These are phyloP conservation scores for Sminthurides aquaticus DNA, from an alignment of 2,888 invertebrate genomes.

Conservation along the genomic window DNA sequence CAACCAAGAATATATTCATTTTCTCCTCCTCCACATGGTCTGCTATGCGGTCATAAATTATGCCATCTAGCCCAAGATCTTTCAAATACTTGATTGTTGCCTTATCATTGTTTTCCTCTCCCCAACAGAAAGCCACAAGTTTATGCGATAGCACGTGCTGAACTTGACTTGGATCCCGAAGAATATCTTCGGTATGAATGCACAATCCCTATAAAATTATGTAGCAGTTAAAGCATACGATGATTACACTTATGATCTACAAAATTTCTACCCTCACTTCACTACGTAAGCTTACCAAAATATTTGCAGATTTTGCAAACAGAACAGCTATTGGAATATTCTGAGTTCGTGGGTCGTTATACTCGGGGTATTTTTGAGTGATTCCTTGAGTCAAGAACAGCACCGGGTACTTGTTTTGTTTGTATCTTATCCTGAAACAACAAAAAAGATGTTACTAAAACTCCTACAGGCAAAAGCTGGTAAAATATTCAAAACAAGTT, in stretches of 20 bases:
- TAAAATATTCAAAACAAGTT: not conserved
- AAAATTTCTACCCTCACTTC: not conserved
- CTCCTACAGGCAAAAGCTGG: not conserved
- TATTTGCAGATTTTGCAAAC: slow-evolving; percentile 70
- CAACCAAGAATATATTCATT: slow-evolving; percentile 26
- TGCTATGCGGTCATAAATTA: slow-evolving; percentile 80
- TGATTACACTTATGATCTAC: not conserved
- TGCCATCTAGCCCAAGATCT: slow-evolving; percentile 82
- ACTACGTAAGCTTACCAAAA: slow-evolving; percentile 55
- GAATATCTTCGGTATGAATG: slow-evolving; percentile 84
- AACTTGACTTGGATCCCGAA: slow-evolving; percentile 74
- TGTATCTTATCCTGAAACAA: slow-evolving; percentile 66
- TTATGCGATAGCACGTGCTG: slow-evolving; percentile 69
- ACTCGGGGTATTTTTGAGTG: slow-evolving; percentile 65
- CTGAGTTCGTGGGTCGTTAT: slow-evolving; percentile 75
- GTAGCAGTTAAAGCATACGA: too few relatives aligned
- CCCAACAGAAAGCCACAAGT: slow-evolving; percentile 92
- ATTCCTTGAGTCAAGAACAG: slow-evolving; percentile 83
- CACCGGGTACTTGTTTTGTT: slow-evolving; percentile 95
- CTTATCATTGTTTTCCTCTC: slow-evolving; percentile 86
- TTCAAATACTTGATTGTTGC: slow-evolving; percentile 78
- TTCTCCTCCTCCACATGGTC: slow-evolving; percentile 34
- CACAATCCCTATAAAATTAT: slow-evolving; percentile 62
- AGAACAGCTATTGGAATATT: slow-evolving; percentile 73
- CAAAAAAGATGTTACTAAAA: not conserved